Evolutionary conservation across 2,113 vertebrate species (phyloP).

Genomic region (Perognathus longimembris): DNA sequence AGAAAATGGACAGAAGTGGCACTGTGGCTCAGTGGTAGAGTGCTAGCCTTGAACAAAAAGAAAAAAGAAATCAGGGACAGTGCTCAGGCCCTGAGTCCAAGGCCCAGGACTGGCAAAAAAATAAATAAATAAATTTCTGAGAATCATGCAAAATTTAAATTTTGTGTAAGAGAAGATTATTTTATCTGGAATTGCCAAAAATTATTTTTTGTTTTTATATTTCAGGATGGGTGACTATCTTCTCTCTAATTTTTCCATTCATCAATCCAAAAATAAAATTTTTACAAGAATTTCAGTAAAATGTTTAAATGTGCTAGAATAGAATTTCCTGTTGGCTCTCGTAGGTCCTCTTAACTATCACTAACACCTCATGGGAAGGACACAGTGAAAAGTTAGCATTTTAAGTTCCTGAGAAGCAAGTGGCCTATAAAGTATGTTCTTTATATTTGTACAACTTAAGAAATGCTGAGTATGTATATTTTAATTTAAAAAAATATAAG

Average conservation of each 20-base stretch:
- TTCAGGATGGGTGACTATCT: neutral
- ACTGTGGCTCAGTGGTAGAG: too few relatives aligned
- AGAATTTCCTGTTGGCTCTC: neutral
- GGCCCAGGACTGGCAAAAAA: too few relatives aligned
- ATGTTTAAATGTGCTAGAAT: too few relatives aligned
- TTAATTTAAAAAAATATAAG: neutral
- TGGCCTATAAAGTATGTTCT: neutral
- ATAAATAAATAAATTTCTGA: too few relatives aligned
- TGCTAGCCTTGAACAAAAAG: too few relatives aligned
- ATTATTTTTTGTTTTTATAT: neutral
- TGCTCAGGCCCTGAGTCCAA: too few relatives aligned
- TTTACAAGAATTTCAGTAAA: too few relatives aligned
- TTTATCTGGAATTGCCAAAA: neutral
- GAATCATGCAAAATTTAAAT: neutral
- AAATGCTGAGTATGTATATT: neutral
- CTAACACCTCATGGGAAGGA: neutral
- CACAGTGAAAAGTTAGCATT: neutral
- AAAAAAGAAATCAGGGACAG: too few relatives aligned
- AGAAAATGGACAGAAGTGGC: too few relatives aligned
- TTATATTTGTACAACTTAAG: neutral
- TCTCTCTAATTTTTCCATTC: neutral
- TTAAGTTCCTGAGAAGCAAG: neutral
- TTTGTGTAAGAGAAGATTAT: neutral
- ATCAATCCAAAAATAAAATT: neutral
- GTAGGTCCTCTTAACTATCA: neutral